phyloP scores from a whole-genome alignment of 2,888 invertebrate species.

The Orthosia gracilis region DNA sequence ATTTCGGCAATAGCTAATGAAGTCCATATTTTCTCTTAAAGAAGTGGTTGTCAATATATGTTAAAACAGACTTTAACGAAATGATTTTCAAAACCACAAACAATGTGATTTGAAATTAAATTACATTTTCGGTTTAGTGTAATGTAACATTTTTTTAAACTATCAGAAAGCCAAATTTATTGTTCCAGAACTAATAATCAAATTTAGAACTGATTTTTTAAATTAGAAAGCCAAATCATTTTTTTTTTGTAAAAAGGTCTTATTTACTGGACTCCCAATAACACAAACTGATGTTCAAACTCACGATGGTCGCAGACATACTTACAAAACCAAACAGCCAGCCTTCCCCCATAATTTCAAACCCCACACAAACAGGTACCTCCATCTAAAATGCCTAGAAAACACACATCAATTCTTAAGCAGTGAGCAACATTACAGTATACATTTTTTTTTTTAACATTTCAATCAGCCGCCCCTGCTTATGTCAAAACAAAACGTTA shows the following conservation, averaged over 20 bases:
- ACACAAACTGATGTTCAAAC: not conserved
- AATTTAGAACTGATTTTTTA: no score
- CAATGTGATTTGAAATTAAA: no score
- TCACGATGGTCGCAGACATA: not conserved
- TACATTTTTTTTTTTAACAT: conserved; percentile 72
- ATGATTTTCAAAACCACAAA: no score
- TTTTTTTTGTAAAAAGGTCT: no score
- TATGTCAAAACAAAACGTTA: conserved; percentile 85
- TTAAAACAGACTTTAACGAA: not conserved
- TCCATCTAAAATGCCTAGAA: conserved; percentile 46
- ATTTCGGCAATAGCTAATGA: not conserved
- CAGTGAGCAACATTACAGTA: conserved; percentile 39
- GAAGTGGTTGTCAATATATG: no score
- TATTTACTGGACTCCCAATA: not conserved
- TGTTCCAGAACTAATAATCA: no score
- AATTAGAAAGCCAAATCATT: no score
- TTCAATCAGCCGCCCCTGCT: conserved; percentile 77
- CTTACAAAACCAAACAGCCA: not conserved
- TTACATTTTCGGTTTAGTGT: no score
- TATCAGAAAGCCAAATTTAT: no score
- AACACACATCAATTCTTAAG: conserved; percentile 35
- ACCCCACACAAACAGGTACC: conserved; percentile 1
- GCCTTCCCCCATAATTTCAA: not conserved
- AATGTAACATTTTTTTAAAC: no score
- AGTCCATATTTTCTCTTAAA: no score